phyloP scores from a whole-genome alignment of 30 jellyfish, hydroid and myxozoan species.

The Aurelia aurita complex sp. Pacific region DNA sequence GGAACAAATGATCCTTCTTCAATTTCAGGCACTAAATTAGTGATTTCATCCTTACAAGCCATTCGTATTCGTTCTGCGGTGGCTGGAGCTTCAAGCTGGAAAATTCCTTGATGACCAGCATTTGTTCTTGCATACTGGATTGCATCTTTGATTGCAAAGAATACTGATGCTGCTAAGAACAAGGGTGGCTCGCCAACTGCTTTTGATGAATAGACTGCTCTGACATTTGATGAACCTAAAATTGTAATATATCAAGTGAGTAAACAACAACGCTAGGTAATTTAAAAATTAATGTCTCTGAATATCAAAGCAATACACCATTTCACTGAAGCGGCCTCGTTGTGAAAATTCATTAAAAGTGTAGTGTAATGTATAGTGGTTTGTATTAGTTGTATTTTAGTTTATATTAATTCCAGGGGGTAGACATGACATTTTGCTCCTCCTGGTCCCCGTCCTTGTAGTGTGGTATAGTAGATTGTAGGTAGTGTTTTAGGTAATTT shows the following conservation, averaged over 20 bases:
- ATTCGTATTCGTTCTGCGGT: slow-evolving; percentile 55
- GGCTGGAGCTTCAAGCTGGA: slow-evolving; percentile 50
- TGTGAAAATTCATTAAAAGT: no score
- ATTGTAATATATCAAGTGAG: not conserved
- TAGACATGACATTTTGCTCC: no score
- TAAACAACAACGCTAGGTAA: no score
- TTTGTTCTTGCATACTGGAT: slow-evolving; percentile 27
- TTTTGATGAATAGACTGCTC: slow-evolving; percentile 49
- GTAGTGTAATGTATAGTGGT: no score
- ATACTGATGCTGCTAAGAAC: slow-evolving; percentile 45
- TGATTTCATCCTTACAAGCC: slow-evolving; percentile 54
- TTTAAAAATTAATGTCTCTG: no score
- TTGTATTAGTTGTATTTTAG: no score
- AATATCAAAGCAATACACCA: no score
- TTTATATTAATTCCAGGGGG: no score
- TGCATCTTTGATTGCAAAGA: slow-evolving; percentile 53
- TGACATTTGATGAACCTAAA: slow-evolving; percentile 33
- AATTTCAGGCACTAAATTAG: slow-evolving; percentile 21
- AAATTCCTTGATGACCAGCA: slow-evolving; percentile 23
- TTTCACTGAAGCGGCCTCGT: no score
- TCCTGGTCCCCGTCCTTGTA: no score
- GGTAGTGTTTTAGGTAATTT: no score
- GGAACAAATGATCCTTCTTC: slow-evolving; percentile 41
- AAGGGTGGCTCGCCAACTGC: slow-evolving; percentile 56
- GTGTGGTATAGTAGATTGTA: no score